A percentile compares a stretch with the other conserved stretches of the same genome.
Conservation (phyloP, 2,888 invertebrate genomes). For the Elysia crispata region DNA sequence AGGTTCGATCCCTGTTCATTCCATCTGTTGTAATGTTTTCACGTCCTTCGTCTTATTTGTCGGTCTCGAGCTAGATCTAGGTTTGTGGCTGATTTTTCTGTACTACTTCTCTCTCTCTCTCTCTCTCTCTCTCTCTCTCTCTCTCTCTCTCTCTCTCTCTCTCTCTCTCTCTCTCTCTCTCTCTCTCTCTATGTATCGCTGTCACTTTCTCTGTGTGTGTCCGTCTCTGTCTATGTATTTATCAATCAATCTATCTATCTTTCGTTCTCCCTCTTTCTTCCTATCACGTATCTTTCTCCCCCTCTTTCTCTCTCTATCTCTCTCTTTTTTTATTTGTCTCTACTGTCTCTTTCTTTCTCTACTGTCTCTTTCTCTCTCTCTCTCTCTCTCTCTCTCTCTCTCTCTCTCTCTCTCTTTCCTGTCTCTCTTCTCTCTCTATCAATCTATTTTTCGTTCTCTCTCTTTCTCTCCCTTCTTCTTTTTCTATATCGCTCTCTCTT, state of each 20-base stretch:
- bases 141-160: conserved; percentile 28
- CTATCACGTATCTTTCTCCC: not conserved
- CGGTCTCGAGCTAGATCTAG: too few species aligned
- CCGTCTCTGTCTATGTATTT: conserved; percentile 11
- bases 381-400: conserved; percentile 27
- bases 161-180: conserved; percentile 26
- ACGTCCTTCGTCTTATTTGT: too few species aligned
- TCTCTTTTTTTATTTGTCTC: conserved; percentile 3
- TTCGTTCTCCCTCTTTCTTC: conserved; percentile 2
- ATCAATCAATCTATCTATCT: conserved; percentile 1
- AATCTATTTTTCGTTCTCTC: not conserved
- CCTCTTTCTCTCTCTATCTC: conserved; percentile 18
- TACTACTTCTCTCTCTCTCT: conserved; percentile 21
- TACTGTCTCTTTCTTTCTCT: not conserved
- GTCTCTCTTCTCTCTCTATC: not conserved
- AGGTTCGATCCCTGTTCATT: too few species aligned
- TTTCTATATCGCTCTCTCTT: conserved; percentile 17
- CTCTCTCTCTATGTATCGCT: too few species aligned
- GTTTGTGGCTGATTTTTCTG: too few species aligned
- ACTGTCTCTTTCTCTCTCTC: conserved; percentile 20
- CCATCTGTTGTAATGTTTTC: too few species aligned
- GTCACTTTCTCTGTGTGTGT: not conserved
- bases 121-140: conserved; percentile 28
- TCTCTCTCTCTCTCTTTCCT: conserved; percentile 20
- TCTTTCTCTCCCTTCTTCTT: not conserved